Base-by-base conservation (phyloP, 2,113 vertebrate genomes). In the Macheiramphus alcinus region DNA sequence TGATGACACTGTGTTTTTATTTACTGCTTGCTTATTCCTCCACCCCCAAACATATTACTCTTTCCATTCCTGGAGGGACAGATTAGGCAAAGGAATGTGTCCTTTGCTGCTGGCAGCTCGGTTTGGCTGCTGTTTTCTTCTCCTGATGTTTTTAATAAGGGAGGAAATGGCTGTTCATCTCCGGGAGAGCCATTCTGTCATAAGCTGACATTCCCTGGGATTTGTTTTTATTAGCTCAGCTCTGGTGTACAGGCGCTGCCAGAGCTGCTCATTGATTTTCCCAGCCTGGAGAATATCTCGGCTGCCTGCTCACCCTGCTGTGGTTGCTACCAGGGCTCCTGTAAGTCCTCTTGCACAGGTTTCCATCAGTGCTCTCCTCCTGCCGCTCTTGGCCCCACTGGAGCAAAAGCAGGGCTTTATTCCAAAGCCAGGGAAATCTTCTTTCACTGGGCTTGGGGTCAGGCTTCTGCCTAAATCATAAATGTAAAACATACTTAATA, bases 141-240 rank as follows among this genome's bases (percentile, higher is more conserved):
- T 94, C 40, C 83, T 95, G 92, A 84, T 94, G 76, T 74, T 97
- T 97, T 97, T 97, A 97, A 97, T 96, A 95, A 84, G 80, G 61
- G 27, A 91, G 93, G 88, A 95, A 97, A 94, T 90, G 86, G 70
- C 78, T 88, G 92, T 93, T 94, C 95, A 75, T 96, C 94, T 97
- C 14, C 0, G 80, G 56, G 65, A 97, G 84, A 89, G 65, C 65
- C 73, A 19, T 91, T 97, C 95, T 96, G 80, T 97, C 94, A 91
- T 86, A 93, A 81, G 43, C 72, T 92, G 86, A 90, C 91, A 61
- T 95, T 97, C 92, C 61, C 76, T 91, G 90, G 97, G 86, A 97
- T 94, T 97, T 94, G 82, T 94, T 97, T 97, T 95, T 97, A 95
- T 93, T 95, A 95, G 91, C 76, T 96, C 36, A 65, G 66, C 65